Conservation (phyloP, 1,140 invertebrate genomes). For the Telenomus remus region DNA sequence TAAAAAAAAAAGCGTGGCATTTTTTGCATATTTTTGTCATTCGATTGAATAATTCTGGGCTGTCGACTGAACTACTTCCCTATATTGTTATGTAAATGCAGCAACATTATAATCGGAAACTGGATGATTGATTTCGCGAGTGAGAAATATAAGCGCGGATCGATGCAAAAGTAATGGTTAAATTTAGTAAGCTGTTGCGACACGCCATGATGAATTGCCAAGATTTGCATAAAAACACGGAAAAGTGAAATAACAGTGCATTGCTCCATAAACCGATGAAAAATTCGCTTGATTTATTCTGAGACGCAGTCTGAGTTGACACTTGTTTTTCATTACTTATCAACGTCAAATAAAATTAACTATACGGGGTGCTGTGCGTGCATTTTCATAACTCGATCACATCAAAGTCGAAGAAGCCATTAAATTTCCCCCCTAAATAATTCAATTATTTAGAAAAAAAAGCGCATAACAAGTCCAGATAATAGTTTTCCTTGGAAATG, state of each 20-base stretch:
- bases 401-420: neutral
- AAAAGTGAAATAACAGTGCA: constrained; percentile 24
- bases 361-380: neutral
- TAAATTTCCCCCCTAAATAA: no score
- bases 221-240: constrained; percentile 23
- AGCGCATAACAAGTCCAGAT: no score
- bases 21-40: neutral
- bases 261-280: constrained; percentile 13
- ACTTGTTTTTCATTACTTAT: constrained; percentile 1
- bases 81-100: no score
- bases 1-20: neutral
- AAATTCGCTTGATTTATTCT: constrained; percentile 14
- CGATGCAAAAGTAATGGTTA: constrained; percentile 9
- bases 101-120: no score
- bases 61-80: no score
- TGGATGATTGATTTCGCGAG: no score
- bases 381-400: neutral
- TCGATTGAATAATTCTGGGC: neutral
- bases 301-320: neutral
- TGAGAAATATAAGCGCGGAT: neutral
- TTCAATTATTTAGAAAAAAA: no score
- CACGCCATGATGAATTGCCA: constrained; percentile 22
- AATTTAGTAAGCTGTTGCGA: constrained; percentile 20
- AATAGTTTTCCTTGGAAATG: no score
- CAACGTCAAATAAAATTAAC: neutral